Evolutionary conservation across 2,797 vertebrate species (phyloP), one percentile per base, ranked within the genome.

Genomic region (Crocidura indochinensis): DNA sequence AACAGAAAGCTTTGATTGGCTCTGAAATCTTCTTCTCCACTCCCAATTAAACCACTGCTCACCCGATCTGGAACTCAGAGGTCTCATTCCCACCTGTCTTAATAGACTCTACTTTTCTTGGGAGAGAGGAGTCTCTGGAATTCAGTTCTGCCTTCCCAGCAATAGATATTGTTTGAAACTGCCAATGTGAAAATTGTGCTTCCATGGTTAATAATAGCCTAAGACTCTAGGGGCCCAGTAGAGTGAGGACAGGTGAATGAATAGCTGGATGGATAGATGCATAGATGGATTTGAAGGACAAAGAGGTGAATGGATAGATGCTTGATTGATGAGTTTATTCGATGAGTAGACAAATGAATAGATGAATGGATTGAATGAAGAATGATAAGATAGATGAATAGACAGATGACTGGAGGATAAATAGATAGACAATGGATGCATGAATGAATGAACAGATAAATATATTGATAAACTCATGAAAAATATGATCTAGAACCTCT

Each of bases 121-220:
- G 19, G 53, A 72, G 20, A 7, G 38, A 27, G 20, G 4, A 46
- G 24, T 46, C 38, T 29, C 44, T 56, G 44, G 24, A 22, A 24
- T 67, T 75, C 62, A 15, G 10, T 46, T 91, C 22, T 56, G 44
- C 29, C 62, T 9, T 62, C 38, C 44, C 7, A 72, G 64, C 10
- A 1, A 9, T 0, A 65, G 46, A 77, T 69, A 56, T 60, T 69
- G 26, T 65, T 53, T 64, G 7, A n/a, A 84, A 80, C 27, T 24
- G 47, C 20, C 69, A 11, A 76, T 47, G 6, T 60, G 20, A 69
- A 60, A 6, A 53, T 15, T 75, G 38, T 90, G 22, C 20, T 74
- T 86, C 72, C 47, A 64, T 79, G 51, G 67, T 26, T 71, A 77
- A 85, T 77, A 88, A 51, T 38, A 38, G 38, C 38, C 38, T 38